Conservation (phyloP, 2,888 invertebrate genomes). For the Netelia fuscicornis region DNA sequence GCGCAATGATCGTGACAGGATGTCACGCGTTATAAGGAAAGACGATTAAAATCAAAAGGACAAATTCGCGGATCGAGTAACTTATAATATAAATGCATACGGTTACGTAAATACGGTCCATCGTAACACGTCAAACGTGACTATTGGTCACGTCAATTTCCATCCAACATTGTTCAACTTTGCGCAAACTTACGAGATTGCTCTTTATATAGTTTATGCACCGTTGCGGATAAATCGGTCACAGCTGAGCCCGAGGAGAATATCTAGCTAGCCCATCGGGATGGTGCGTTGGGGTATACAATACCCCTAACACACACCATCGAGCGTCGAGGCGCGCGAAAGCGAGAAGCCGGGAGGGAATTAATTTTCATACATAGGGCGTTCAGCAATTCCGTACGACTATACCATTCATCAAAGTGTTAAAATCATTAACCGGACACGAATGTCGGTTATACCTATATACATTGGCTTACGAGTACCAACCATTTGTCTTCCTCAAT, state of each 20-base stretch:
- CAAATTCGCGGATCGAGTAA: constrained; percentile 6
- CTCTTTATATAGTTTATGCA: not conserved
- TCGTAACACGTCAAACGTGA: not conserved
- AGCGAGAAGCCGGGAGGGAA: not conserved
- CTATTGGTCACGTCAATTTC: constrained; percentile 22
- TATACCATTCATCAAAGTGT: constrained; percentile 48
- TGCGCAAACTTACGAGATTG: constrained; percentile 17
- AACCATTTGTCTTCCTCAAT: constrained; percentile 56
- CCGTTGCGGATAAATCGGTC: constrained; percentile 6
- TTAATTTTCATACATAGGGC: constrained; percentile 37
- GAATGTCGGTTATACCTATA: constrained; percentile 10
- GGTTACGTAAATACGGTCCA: not conserved
- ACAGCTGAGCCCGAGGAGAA: constrained; percentile 12
- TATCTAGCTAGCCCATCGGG: not conserved
- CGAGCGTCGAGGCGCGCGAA: not conserved
- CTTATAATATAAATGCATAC: not conserved
- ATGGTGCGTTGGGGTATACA: not conserved
- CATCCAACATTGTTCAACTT: constrained; percentile 27
- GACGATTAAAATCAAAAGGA: constrained; percentile 42
- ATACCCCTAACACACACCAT: not conserved
- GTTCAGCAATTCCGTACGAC: constrained; percentile 11
- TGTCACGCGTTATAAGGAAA: not conserved
- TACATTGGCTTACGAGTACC: constrained; percentile 12
- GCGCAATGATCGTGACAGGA: not conserved
- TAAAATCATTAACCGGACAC: constrained; percentile 40